Evolutionary conservation across 2,888 invertebrate genomes (phyloP), one percentile per base, ranked within the genome.

Genomic region (Seira ritae): DNA sequence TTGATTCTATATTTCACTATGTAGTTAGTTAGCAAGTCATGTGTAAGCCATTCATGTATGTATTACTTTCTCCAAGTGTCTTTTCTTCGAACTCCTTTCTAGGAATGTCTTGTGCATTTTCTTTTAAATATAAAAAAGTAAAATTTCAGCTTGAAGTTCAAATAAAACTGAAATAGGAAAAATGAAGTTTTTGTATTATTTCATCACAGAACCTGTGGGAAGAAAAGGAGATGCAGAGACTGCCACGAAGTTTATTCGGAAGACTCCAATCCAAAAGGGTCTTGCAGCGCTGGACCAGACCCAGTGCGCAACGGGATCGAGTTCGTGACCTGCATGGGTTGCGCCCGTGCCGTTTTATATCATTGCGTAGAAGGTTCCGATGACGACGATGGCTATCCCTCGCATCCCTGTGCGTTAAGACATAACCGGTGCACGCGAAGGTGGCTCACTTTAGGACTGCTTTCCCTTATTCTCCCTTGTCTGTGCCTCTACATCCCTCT

Each of bases 401-500:
- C 94, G 90, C 96, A 95, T 90, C 97, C 97, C 8, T 98, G 87
- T 84, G 84, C 87, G 50, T 74, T 87, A 80, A 84, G 89, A 81
- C 94, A 94, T 90, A 93, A 94, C 84, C 93, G 94, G 83, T 96
- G 96, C 91, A 93, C 94, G 78, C 95, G 95, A 89, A 93, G 96
- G 92, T 98, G 98, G 97, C 91, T 96, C 87, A 96, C 96, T 80
- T 92, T 98, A 88, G 94, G 96, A 31, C 92, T 98, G 85, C 93
- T 98, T 76, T 96, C 96, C 83, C 91, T 97, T 87, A 92, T 98
- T 89, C 95, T 98, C 90, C 98, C 98, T 88, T 98, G 98, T 91
- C 93, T 98, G 89, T 98, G 98, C 94, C 96, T 97, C 92, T 98
- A 98, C 92, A 94, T 95, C 89, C 97, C 97, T 83, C 92, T 98